Evolutionary conservation across 2,113 vertebrate species (phyloP).

Genomic region (Tupaia chinensis): DNA sequence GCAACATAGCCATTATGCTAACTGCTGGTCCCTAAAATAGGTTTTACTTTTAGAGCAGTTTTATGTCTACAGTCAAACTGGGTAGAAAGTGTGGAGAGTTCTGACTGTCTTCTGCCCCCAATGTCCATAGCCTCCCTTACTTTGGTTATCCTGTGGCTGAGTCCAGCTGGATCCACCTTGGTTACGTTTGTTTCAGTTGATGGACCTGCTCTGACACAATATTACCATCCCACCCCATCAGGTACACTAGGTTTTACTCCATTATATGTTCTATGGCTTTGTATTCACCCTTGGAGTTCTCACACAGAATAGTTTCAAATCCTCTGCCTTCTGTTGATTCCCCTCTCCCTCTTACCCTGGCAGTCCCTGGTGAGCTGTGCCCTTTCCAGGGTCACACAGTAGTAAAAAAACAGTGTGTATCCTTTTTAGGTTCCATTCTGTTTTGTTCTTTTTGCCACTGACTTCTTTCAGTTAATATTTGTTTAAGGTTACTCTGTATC

Average conservation of each 20-base stretch:
- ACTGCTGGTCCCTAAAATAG: background rate
- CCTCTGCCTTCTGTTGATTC: background rate
- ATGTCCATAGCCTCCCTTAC: too few species aligned
- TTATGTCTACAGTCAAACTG: background rate
- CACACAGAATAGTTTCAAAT: background rate
- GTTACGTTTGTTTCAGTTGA: accelerated
- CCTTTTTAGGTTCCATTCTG: background rate
- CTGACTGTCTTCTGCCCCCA: background rate
- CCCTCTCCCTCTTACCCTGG: too few species aligned
- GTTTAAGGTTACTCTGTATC: background rate
- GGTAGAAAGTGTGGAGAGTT: background rate
- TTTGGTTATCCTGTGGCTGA: background rate
- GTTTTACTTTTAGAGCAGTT: background rate
- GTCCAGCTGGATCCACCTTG: background rate
- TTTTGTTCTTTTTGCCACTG: too few species aligned
- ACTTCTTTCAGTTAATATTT: background rate
- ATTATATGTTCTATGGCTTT: background rate
- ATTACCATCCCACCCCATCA: too few species aligned
- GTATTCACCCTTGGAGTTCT: background rate
- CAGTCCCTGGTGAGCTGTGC: background rate
- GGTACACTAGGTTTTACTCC: background rate
- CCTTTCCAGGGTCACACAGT: background rate
- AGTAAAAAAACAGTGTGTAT: background rate
- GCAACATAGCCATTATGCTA: too few species aligned
- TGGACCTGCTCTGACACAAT: accelerated